Conservation (phyloP, 2,888 invertebrate species). For the Sialis fuliginosa region DNA sequence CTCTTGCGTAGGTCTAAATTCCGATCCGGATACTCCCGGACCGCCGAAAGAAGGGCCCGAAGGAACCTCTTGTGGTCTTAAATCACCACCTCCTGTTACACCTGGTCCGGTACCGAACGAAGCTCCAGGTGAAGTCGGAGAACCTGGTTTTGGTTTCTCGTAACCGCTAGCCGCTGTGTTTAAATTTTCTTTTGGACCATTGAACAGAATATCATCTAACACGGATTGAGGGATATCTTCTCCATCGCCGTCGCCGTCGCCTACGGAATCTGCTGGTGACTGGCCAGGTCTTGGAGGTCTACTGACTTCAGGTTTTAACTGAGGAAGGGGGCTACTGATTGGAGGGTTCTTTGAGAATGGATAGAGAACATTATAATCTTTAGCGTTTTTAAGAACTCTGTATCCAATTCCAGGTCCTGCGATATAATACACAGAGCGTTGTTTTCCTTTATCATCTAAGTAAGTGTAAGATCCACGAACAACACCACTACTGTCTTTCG, state of each 20-base stretch:
- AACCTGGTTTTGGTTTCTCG: conserved; percentile 29
- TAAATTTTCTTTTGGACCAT: conserved; percentile 28
- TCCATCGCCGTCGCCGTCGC: conserved; percentile 7
- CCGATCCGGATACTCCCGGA: too few species aligned
- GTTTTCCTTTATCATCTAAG: conserved; percentile 59
- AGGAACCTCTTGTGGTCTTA: neutral
- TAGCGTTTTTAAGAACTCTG: conserved; percentile 49
- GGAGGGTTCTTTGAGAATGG: conserved; percentile 29
- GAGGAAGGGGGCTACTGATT: conserved; percentile 22
- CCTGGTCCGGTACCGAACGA: too few species aligned
- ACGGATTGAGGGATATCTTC: conserved; percentile 5
- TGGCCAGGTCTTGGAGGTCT: conserved; percentile 19
- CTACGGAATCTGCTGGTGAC: conserved; percentile 11
- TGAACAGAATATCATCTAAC: conserved; percentile 12
- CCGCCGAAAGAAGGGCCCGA: neutral
- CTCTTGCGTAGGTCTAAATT: too few species aligned
- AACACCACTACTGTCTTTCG: conserved; percentile 50
- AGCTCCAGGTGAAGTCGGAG: conserved; percentile 13
- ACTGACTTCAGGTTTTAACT: conserved; percentile 16
- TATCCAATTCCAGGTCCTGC: conserved; percentile 67
- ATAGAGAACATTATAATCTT: conserved; percentile 45
- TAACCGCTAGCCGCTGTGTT: conserved; percentile 38
- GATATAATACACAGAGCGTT: conserved; percentile 58
- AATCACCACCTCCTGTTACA: too few species aligned
- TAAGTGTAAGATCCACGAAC: conserved; percentile 63